Evolutionary conservation across 2,888 invertebrate species (phyloP), one percentile per base, ranked within the genome.

Genomic region (Nymphalis polychloros): DNA sequence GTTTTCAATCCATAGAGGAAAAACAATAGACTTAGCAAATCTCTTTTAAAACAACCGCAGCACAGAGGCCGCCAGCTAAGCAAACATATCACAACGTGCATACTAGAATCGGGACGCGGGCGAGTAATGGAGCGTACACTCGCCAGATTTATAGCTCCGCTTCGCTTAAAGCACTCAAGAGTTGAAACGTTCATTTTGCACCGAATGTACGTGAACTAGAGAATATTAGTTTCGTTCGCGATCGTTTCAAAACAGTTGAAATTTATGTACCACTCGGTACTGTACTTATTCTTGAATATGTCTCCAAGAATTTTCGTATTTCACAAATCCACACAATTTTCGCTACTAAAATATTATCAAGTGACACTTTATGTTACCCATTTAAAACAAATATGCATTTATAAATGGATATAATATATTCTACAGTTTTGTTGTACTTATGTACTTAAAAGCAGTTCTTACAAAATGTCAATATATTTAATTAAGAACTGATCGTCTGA

Each of bases 121-220:
- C 73, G 74, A 76, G 79, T 80, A 80, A 81, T 81, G 80, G 80
- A 78, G 75, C 79, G 76, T 75, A 75, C 75, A 74, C 75, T 71
- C 75, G 57, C 73, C 78, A 79, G 81, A 81, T 81, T 81, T 81
- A 81, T 81, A 75, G 75, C 76, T 72, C 64, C 72, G 69, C 72
- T 72, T 72, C 75, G 76, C 76, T 76, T 77, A 77, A 76, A 77
- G 75, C 77, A 77, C 78, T 78, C 75, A 76, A 72, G 73, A 76
- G 77, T 78, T 76, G 73, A 75, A 79, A 74, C 76, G 77, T 78
- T 79, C 78, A 77, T 79, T 80, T 79, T 79, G 78, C 76, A 75
- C 71, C 64, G 64, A 72, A 70, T 68, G 73, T 68, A 70, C 73
- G 73, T 70, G 73, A 75, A 76, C 76, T 72, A 70, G 74, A 69